Evolutionary conservation across 2,797 vertebrate species (phyloP).

Genomic region (Megaceryle alcyon): DNA sequence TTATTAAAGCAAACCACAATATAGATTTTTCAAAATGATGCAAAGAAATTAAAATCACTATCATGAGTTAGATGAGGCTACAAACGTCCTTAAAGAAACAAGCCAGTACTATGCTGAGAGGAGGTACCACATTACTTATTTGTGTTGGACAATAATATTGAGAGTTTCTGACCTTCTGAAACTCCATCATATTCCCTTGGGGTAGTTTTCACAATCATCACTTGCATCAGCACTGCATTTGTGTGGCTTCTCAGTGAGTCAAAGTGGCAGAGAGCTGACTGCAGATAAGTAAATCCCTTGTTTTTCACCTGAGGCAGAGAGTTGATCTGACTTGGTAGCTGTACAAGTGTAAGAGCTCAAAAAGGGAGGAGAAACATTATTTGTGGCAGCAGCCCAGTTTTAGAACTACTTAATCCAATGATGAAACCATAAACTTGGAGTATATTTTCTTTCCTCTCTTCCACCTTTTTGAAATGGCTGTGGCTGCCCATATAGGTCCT

Average conservation of each 20-base stretch:
- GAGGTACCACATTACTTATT: background rate
- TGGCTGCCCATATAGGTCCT: accelerated
- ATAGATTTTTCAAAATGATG: background rate
- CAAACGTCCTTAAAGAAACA: background rate
- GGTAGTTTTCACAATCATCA: constrained; percentile 18
- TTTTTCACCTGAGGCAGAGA: constrained; percentile 38
- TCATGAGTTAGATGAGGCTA: background rate
- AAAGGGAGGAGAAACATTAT: constrained; percentile 1
- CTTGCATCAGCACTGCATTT: constrained; percentile 15
- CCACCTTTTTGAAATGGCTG: background rate
- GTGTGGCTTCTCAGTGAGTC: constrained; percentile 13
- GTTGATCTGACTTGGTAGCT: background rate
- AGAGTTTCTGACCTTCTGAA: constrained; percentile 24
- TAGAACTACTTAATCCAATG: background rate
- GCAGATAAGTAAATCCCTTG: constrained; percentile 15
- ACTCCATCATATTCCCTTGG: background rate
- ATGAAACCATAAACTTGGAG: background rate
- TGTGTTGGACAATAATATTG: background rate
- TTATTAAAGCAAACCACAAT: background rate
- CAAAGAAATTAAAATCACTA: background rate
- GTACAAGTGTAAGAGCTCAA: background rate
- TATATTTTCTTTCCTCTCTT: background rate
- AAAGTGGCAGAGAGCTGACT: constrained; percentile 14
- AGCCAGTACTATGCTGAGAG: background rate
- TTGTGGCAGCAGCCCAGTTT: constrained; percentile 5